Conservation (phyloP, 2,888 invertebrate species). For the Adelphocoris suturalis region DNA sequence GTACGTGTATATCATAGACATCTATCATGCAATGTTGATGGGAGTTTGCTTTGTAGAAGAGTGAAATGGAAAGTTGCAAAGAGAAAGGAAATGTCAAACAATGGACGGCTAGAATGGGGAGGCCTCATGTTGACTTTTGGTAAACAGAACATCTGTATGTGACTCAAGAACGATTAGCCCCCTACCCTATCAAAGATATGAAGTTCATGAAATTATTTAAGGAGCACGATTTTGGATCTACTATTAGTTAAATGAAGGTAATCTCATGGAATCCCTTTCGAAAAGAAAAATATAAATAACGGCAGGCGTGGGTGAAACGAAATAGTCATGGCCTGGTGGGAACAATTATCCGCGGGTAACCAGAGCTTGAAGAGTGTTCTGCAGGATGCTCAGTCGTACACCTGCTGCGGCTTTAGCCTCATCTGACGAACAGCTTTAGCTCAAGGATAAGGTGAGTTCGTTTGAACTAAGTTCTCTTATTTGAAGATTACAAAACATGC, state of each 20-base stretch:
- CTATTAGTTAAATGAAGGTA: too few species aligned
- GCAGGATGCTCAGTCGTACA: conserved; percentile 60
- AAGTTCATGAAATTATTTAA: too few species aligned
- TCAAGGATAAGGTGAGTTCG: neutral
- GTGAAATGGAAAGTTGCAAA: neutral
- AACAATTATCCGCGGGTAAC: conserved; percentile 69
- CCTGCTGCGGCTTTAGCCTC: conserved; percentile 52
- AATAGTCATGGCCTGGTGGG: conserved; percentile 64
- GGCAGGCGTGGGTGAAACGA: conserved; percentile 62
- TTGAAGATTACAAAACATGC: too few species aligned
- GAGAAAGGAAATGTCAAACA: conserved; percentile 12
- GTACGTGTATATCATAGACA: too few species aligned
- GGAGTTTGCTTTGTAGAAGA: too few species aligned
- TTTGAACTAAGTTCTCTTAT: neutral
- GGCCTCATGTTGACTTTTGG: neutral
- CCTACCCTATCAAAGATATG: too few species aligned
- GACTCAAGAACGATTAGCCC: too few species aligned
- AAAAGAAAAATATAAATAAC: neutral
- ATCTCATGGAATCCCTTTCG: neutral
- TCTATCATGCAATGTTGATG: too few species aligned
- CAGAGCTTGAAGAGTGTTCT: conserved; percentile 69
- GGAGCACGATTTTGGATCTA: too few species aligned
- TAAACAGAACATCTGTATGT: too few species aligned
- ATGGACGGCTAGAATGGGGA: neutral
- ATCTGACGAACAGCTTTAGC: conserved; percentile 6